Conservation (phyloP, 1,140 invertebrate species). For the Gonioctena quinquepunctata region DNA sequence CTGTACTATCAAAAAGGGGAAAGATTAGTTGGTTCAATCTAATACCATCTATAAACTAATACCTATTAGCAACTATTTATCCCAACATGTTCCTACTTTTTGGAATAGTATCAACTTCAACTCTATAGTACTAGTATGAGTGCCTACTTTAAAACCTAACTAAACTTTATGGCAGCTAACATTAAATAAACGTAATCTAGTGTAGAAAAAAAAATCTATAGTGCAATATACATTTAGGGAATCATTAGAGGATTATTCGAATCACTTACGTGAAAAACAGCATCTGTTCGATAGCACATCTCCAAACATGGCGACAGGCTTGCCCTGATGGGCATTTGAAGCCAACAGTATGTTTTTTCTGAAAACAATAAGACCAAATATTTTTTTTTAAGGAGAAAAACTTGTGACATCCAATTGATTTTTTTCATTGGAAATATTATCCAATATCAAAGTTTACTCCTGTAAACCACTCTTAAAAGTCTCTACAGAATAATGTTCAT, state of each 20-base stretch:
- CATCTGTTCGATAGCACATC: constrained; percentile 95
- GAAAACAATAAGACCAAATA: constrained; percentile 58
- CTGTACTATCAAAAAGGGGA: too few species aligned
- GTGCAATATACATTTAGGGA: background rate
- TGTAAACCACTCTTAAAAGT: too few species aligned
- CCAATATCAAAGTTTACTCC: too few species aligned
- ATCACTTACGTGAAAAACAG: constrained; percentile 93
- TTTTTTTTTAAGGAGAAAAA: background rate
- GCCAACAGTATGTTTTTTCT: constrained; percentile 96
- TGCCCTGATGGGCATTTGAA: constrained; percentile 91
- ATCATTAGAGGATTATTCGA: background rate
- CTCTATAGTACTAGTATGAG: background rate
- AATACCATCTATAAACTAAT: too few species aligned
- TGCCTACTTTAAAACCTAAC: background rate
- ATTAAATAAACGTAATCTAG: background rate
- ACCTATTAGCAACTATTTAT: too few species aligned
- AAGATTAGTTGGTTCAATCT: too few species aligned
- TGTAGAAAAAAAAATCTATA: background rate
- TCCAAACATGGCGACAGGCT: constrained; percentile 92
- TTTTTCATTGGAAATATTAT: too few species aligned
- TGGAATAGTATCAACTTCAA: too few species aligned
- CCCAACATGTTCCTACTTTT: too few species aligned
- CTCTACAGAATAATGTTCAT: too few species aligned
- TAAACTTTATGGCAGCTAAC: background rate
- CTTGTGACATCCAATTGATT: too few species aligned